These are phyloP conservation scores for Bruchidius siliquastri DNA, from an alignment of 2,888 invertebrate genomes.

Conservation along the genomic window DNA sequence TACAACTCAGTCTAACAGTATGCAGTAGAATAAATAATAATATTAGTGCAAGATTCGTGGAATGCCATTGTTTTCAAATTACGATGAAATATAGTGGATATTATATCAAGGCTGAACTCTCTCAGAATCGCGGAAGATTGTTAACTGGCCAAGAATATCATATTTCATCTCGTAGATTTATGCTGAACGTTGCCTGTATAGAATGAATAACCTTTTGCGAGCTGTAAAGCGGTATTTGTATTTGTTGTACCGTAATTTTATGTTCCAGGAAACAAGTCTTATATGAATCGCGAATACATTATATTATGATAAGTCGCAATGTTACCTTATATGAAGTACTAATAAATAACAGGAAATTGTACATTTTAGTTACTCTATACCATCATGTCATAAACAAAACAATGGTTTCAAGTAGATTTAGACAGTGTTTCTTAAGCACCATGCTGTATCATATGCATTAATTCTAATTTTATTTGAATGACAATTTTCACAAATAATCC, in stretches of 20 bases:
- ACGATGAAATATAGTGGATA: background rate
- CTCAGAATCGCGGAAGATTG: background rate
- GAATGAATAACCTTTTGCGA: background rate
- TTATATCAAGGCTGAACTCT: background rate
- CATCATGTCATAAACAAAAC: background rate
- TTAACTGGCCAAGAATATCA: background rate
- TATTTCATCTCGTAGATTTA: background rate
- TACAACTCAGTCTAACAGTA: too few species aligned
- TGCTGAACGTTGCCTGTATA: background rate
- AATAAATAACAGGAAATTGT: background rate
- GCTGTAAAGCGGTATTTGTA: background rate
- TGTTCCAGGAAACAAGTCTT: background rate
- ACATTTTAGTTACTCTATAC: background rate
- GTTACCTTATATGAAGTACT: background rate
- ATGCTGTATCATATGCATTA: too few species aligned
- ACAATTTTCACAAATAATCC: too few species aligned
- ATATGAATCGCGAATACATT: background rate
- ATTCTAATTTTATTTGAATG: too few species aligned
- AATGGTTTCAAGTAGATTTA: too few species aligned
- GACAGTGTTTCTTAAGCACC: too few species aligned
- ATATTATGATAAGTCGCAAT: background rate
- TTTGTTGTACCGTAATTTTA: background rate
- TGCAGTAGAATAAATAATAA: background rate
- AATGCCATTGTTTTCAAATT: background rate
- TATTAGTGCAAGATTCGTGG: background rate